Base-by-base conservation (phyloP, 37 sponge, comb jelly and placozoan species). In the Halichondria panicea region DNA sequence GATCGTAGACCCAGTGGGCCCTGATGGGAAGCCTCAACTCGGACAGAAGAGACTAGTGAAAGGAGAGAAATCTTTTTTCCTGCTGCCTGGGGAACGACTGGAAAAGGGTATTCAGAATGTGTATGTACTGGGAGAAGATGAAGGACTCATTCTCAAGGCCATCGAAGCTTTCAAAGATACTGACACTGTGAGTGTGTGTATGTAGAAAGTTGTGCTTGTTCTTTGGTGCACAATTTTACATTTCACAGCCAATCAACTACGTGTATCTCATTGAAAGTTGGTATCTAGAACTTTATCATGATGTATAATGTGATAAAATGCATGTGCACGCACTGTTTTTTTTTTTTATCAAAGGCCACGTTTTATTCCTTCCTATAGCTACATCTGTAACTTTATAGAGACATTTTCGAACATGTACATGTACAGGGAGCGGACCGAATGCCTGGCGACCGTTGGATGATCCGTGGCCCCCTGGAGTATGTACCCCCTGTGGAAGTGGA, bases 401-500 rank as follows among this genome's bases (percentile, higher is more conserved):
- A 8, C 60, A 59, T 12, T 22, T 24, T 19, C 3, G 27, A 63
- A 19, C 34, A 28, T 15, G 52, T 15, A 18, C 9, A 36, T 1
- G 7, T 41, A 2, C 72, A 95, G 92, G 78, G 87, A 39, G 71
- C 43, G 7, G 70, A 72, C 40, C 65, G 96, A 13, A 53, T 34
- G 53, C 99, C 99, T 18, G 99, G 99, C 3, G 93, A 99, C 71
- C 82, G 97, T 19, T 99, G 99, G 99, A 99, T 99, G 99, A 93
- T 96, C 74, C 85, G 96, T 0, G 99, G 99, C 4, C 96, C 96
- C 0, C 65, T 81, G 30, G 99, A 99, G 85, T 99, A 96, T 59
- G 92, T 99, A 27, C 99, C 99, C 35, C 83, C 94, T 1, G 96
- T 99, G 13, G 90, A 99, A 77, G 92, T 99, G 36, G 94, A 93